Conservation (phyloP, 2,113 vertebrate genomes). For the Cariama cristata region DNA sequence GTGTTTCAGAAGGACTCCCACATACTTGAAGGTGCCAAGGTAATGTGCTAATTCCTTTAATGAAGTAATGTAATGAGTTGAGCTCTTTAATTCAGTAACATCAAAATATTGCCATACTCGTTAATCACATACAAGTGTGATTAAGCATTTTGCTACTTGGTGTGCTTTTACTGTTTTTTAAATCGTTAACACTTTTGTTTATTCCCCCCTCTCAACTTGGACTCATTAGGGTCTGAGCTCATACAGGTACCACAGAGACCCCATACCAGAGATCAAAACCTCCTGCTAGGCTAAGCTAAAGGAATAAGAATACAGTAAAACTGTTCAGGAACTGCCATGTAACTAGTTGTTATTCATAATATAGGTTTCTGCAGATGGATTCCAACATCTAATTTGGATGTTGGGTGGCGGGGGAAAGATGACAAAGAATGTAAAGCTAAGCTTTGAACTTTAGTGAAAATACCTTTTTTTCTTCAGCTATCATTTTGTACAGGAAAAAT, state of each 20-base stretch:
- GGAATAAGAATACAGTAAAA: background rate
- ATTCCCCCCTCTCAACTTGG: background rate
- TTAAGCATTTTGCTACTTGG: background rate
- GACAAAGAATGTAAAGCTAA: background rate
- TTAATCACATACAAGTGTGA: background rate
- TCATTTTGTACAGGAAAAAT: background rate
- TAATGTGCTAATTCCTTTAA: conserved; percentile 30
- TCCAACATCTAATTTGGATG: background rate
- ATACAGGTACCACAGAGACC: background rate
- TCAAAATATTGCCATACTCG: background rate
- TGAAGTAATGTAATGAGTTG: background rate
- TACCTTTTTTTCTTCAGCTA: background rate
- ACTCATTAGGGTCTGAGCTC: background rate
- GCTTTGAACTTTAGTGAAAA: background rate
- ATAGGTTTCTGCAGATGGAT: background rate
- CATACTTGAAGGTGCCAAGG: conserved; percentile 87
- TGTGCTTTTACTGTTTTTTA: background rate
- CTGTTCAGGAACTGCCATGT: background rate
- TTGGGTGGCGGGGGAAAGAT: background rate
- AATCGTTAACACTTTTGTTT: background rate
- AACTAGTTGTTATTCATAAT: background rate
- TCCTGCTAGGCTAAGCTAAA: background rate
- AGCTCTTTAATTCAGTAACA: background rate
- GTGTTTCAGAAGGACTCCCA: conserved; percentile 87
- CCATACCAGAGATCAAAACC: background rate